These are phyloP conservation scores for Lordiphosa stackelbergi DNA, from an alignment of 1,140 invertebrate genomes.

Conservation along the genomic window DNA sequence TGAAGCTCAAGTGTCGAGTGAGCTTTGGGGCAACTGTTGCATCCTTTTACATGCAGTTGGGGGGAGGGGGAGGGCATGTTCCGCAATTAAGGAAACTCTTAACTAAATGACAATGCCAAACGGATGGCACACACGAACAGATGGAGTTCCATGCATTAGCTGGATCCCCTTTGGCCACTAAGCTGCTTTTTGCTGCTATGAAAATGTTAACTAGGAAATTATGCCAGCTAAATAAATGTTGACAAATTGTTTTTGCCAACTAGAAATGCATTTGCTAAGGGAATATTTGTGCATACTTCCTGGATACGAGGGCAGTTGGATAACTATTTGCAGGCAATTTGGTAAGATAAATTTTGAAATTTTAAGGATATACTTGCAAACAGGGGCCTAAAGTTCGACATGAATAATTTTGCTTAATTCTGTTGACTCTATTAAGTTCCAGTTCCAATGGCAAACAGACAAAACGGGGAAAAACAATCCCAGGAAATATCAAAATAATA, in stretches of 20 bases:
- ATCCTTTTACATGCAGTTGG: constrained; percentile 23
- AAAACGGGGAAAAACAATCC: constrained; percentile 18
- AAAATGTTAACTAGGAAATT: constrained; percentile 48
- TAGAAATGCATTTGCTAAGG: no score
- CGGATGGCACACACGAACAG: constrained; percentile 32
- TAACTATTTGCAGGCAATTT: no score
- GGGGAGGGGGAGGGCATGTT: constrained; percentile 33
- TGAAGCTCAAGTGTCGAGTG: constrained; percentile 11
- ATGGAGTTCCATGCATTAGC: constrained; percentile 9
- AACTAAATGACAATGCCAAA: constrained; percentile 54
- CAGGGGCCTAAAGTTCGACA: no score
- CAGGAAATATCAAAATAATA: constrained; percentile 68
- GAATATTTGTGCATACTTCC: no score
- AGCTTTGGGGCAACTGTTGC: constrained; percentile 41
- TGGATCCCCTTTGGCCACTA: constrained; percentile 2
- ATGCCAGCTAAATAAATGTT: constrained; percentile 47
- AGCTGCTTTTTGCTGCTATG: constrained; percentile 19
- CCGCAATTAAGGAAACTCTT: constrained; percentile 55
- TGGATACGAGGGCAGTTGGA: no score
- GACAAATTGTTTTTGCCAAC: constrained; percentile 44
- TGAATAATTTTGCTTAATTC: background rate
- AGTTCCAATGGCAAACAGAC: constrained; percentile 13
- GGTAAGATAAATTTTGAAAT: no score
- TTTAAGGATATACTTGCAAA: no score
- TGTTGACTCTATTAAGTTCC: constrained; percentile 42